phyloP scores from a whole-genome alignment of 1,140 invertebrate genomes.

The Trichonephila clavata region DNA sequence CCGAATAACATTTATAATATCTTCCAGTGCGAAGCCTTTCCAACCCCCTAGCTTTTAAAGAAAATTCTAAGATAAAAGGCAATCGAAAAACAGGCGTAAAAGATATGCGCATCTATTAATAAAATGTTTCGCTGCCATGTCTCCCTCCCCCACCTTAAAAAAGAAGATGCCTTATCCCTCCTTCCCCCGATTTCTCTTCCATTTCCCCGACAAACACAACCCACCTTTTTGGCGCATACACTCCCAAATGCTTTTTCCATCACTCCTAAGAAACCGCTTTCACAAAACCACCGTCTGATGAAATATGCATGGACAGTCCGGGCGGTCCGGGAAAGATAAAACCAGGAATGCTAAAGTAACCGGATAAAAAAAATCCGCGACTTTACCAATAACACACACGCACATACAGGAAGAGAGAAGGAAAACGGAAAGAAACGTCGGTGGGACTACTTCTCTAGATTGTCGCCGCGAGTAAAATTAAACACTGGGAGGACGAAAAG shows the following conservation, averaged over 20 bases:
- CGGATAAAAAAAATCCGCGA: constrained; percentile 21
- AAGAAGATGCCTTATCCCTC: not conserved
- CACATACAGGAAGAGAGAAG: not conserved
- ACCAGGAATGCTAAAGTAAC: constrained; percentile 29
- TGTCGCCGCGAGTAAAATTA: constrained; percentile 74
- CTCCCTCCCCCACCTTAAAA: not conserved
- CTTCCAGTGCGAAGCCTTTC: not conserved
- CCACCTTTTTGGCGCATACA: constrained; percentile 19
- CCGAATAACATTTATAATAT: not conserved
- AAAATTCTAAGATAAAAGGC: not conserved
- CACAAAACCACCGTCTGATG: constrained; percentile 39
- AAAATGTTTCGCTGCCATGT: constrained; percentile 50
- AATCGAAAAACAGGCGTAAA: constrained; percentile 1
- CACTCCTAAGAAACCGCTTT: not conserved
- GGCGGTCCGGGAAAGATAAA: not conserved
- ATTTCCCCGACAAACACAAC: not conserved
- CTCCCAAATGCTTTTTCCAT: constrained; percentile 57
- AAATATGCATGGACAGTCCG: constrained; percentile 70
- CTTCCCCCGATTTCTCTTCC: not conserved
- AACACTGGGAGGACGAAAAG: constrained; percentile 49
- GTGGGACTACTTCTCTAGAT: constrained; percentile 60
- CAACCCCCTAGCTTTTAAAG: not conserved
- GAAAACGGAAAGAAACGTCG: not conserved
- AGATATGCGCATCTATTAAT: constrained; percentile 75
- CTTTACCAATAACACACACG: constrained; percentile 63